phyloP scores from a whole-genome alignment of 2,113 vertebrate species.

The Callopanchax toddi region DNA sequence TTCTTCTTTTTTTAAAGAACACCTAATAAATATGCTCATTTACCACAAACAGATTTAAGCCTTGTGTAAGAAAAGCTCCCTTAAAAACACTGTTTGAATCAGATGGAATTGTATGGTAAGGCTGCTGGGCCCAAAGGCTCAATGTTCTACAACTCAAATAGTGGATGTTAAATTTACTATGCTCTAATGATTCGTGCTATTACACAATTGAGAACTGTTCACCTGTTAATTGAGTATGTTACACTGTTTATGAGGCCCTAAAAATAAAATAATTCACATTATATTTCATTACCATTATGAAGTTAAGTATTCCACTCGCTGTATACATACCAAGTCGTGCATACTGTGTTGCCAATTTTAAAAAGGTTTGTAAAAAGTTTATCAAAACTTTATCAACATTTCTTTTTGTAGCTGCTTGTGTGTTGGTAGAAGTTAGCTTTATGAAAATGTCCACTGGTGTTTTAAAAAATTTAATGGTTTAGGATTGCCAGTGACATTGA shows the following conservation, averaged over 20 bases:
- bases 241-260: slow-evolving; percentile 4
- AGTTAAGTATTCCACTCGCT: slow-evolving; percentile 28
- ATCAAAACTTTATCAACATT: slow-evolving; percentile 20
- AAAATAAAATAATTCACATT: neutral
- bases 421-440: slow-evolving; percentile 30
- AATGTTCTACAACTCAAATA: slow-evolving; percentile 25
- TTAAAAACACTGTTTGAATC: slow-evolving; percentile 27
- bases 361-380: slow-evolving; percentile 34
- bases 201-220: slow-evolving; percentile 2
- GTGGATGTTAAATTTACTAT: slow-evolving; percentile 23
- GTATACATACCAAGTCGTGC: slow-evolving; percentile 20
- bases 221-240: slow-evolving; percentile 16
- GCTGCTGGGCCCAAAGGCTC: slow-evolving; percentile 67
- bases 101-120: slow-evolving; percentile 44
- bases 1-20: slow-evolving; percentile 23
- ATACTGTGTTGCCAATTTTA: slow-evolving; percentile 43
- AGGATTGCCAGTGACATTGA: slow-evolving; percentile 28
- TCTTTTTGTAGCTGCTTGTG: slow-evolving; percentile 24
- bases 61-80: slow-evolving; percentile 21
- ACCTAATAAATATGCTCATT: slow-evolving; percentile 11
- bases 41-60: slow-evolving; percentile 17
- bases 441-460: slow-evolving; percentile 11
- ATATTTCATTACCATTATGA: slow-evolving; percentile 10
- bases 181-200: slow-evolving; percentile 16
- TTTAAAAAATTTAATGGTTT: slow-evolving; percentile 18